These are phyloP conservation scores for Aurelia aurita DNA, from an alignment of 30 jellyfish, hydroid and myxozoan species.

Conservation along the genomic window DNA sequence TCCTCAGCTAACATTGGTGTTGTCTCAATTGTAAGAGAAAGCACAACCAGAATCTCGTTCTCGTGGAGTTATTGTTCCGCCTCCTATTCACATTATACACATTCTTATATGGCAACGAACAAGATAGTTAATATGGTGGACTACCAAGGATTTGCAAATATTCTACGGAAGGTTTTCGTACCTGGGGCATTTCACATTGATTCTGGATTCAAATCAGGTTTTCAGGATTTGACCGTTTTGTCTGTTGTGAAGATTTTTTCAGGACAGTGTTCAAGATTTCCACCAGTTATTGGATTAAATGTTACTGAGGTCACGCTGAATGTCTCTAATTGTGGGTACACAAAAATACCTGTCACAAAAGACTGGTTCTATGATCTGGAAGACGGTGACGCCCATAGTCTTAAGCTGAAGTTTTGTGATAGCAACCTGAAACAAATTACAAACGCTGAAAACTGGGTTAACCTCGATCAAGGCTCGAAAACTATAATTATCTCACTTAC, in stretches of 20 bases:
- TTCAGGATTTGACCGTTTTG: constrained; percentile 32
- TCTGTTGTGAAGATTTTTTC: constrained; percentile 39
- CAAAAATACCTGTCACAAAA: constrained; percentile 24
- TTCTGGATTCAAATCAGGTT: constrained; percentile 63
- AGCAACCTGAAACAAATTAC: constrained; percentile 20
- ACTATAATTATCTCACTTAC: constrained; percentile 36
- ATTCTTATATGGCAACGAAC: neutral
- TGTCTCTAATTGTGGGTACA: constrained; percentile 44
- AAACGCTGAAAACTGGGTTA: constrained; percentile 51
- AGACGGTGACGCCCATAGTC: constrained; percentile 71
- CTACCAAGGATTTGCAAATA: constrained; percentile 49
- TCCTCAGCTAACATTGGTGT: constrained; percentile 60
- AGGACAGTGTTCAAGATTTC: constrained; percentile 65
- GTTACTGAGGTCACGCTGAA: constrained; percentile 29
- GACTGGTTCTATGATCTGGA: constrained; percentile 77
- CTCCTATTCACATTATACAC: constrained; percentile 22
- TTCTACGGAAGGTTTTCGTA: constrained; percentile 64
- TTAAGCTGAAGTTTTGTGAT: constrained; percentile 17
- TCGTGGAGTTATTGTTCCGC: constrained; percentile 87
- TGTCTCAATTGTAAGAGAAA: constrained; percentile 37
- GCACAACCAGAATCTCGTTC: constrained; percentile 29
- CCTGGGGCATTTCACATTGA: constrained; percentile 56
- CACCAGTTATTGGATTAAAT: constrained; percentile 47
- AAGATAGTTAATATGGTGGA: constrained; percentile 25
- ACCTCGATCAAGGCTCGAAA: constrained; percentile 35